Evolutionary conservation across 2,113 vertebrate species (phyloP).

Genomic region (Cnemophilus loriae): DNA sequence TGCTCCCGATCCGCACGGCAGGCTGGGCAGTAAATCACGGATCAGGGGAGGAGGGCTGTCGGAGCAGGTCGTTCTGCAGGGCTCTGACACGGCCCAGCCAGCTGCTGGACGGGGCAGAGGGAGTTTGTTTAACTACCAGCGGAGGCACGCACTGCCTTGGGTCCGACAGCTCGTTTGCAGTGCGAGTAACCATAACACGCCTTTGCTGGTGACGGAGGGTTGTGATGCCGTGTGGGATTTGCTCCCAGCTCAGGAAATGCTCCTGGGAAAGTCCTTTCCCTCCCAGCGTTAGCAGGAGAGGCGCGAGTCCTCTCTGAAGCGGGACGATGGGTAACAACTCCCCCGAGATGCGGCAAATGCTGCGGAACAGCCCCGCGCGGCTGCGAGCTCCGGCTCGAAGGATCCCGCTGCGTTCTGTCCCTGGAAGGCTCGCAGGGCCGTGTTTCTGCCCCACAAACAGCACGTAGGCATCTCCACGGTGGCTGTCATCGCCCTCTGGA

Average conservation of each 20-base stretch:
- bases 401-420: background rate
- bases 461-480: background rate
- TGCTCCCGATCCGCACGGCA: background rate
- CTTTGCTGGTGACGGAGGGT: background rate
- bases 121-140: background rate
- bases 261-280: constrained; percentile 8
- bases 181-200: background rate
- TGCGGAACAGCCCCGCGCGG: background rate
- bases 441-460: background rate
- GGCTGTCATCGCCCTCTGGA: background rate
- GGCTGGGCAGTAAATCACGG: background rate
- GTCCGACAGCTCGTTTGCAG: background rate
- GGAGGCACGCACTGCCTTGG: background rate
- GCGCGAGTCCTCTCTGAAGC: background rate
- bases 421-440: background rate
- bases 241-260: background rate
- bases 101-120: background rate
- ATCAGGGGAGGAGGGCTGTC: background rate
- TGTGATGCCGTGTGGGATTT: background rate
- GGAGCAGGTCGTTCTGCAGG: background rate
- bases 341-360: background rate
- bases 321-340: background rate
- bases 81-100: background rate
- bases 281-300: background rate
- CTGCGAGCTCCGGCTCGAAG: background rate